Conservation (phyloP, 2,113 vertebrate genomes). For the Orcinus orca region DNA sequence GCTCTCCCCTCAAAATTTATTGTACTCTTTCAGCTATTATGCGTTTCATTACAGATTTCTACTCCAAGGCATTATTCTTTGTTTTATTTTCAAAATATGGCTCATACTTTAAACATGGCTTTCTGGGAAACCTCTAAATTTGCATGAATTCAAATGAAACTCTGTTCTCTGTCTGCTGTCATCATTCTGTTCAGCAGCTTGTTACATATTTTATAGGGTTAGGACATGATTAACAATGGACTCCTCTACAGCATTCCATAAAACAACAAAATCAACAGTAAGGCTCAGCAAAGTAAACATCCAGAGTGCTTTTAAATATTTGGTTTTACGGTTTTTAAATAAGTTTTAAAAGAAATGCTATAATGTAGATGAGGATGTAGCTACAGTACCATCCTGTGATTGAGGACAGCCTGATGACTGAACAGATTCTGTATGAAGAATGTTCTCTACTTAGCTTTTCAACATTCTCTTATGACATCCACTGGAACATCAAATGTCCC, state of each 20-base stretch:
- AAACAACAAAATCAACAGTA: constrained; percentile 48
- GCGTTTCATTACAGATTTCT: constrained; percentile 74
- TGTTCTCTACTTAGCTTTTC: constrained; percentile 18
- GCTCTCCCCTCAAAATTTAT: constrained; percentile 65
- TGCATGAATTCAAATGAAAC: constrained; percentile 64
- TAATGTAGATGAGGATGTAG: not conserved
- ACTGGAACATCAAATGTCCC: constrained; percentile 3
- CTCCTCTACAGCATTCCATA: constrained; percentile 26
- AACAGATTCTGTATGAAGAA: not conserved
- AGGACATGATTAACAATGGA: constrained; percentile 56
- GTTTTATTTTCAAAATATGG: constrained; percentile 72
- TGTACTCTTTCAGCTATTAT: constrained; percentile 70
- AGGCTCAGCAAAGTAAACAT: constrained; percentile 51
- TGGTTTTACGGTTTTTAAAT: constrained; percentile 61
- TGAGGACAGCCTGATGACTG: not conserved
- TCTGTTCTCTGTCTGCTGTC: constrained; percentile 44
- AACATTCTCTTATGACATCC: not conserved
- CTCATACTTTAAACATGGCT: constrained; percentile 67
- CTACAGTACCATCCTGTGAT: not conserved
- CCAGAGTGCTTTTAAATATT: constrained; percentile 54
- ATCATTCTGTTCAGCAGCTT: constrained; percentile 58
- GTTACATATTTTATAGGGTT: constrained; percentile 72
- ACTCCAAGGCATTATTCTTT: constrained; percentile 68
- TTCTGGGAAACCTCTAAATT: constrained; percentile 65
- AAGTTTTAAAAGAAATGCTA: constrained; percentile 46